phyloP scores from a whole-genome alignment of 2,888 invertebrate genomes.

The Cinara cedri region DNA sequence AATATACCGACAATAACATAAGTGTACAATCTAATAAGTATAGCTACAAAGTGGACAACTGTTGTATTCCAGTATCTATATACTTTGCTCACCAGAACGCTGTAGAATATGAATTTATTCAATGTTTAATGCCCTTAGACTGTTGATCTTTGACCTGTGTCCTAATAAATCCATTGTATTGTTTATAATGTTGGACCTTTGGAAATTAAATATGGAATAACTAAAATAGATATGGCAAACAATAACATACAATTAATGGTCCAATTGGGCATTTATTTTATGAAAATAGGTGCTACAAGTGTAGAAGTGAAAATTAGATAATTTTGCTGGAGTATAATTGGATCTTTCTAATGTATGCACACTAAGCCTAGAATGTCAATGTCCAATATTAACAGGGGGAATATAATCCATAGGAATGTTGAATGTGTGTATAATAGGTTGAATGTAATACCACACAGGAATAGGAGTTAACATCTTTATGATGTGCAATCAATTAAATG shows the following conservation, averaged over 20 bases:
- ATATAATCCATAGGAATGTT: conserved; percentile 95
- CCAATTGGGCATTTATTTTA: conserved; percentile 99
- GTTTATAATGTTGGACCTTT: too few species aligned
- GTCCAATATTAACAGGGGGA: conserved; percentile 92
- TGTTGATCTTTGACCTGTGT: conserved; percentile 46
- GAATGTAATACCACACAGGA: conserved; percentile 71
- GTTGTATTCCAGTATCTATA: conserved; percentile 99
- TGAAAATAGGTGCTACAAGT: conserved; percentile 97
- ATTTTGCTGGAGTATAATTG: conserved; percentile 89
- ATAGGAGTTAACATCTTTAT: conserved; percentile 90
- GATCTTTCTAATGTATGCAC: conserved; percentile 98
- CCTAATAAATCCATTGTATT: conserved; percentile 96
- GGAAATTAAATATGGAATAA: too few species aligned
- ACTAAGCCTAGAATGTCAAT: conserved; percentile 97
- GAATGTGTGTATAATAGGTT: conserved; percentile 88
- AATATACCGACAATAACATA: conserved; percentile 89
- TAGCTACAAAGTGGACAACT: conserved; percentile 97
- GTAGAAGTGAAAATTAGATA: conserved; percentile 98
- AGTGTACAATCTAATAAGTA: conserved; percentile 97
- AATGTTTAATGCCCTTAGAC: conserved; percentile 83
- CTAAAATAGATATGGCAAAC: conserved; percentile 95
- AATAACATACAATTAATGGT: conserved; percentile 98
- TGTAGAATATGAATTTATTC: conserved; percentile 99
- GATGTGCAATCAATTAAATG: conserved; percentile 96
- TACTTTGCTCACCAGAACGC: conserved; percentile 97